phyloP scores from a whole-genome alignment of 2,113 vertebrate species.

The Origma solitaria region DNA sequence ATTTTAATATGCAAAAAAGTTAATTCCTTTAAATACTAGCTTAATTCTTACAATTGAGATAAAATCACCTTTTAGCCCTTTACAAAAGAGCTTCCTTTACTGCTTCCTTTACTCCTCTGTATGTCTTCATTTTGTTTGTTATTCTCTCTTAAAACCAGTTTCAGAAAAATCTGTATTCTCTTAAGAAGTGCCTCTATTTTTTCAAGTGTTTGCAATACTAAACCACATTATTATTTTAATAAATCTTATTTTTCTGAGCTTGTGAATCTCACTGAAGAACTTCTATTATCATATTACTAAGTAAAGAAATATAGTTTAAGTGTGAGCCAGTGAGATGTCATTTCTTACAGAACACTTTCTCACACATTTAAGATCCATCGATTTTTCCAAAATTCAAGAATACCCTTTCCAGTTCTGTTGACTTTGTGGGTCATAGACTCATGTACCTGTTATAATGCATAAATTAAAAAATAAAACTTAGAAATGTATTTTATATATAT shows the following conservation, averaged over 20 bases:
- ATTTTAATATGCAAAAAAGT: neutral
- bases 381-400: neutral
- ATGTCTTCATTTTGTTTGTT: neutral
- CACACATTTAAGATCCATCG: neutral
- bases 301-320: neutral
- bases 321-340: accelerated
- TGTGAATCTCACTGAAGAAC: neutral
- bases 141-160: neutral
- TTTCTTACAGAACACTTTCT: neutral
- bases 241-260: neutral
- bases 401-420: neutral
- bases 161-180: neutral
- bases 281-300: neutral
- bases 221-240: neutral
- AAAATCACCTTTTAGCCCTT: neutral
- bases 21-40: neutral
- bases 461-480: neutral
- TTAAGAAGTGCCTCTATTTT: neutral
- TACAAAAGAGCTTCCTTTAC: neutral
- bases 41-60: neutral
- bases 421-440: neutral
- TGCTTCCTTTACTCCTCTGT: neutral
- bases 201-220: neutral
- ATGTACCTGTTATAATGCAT: neutral
- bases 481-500: neutral